phyloP scores from a whole-genome alignment of 1,140 invertebrate species.

The Psilanteris sp. region DNA sequence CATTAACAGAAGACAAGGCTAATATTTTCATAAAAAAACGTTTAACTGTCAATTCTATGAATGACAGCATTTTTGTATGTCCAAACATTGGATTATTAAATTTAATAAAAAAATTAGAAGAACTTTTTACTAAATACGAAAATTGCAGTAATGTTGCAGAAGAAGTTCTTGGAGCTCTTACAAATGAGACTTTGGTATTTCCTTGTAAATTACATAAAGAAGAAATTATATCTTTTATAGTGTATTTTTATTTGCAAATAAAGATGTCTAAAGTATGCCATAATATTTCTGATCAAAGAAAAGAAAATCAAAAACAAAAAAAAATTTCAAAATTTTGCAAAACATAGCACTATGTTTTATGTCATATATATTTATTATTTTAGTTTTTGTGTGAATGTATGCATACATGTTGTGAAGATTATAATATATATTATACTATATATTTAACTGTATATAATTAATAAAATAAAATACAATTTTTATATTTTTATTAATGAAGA shows the following conservation, averaged over 20 bases:
- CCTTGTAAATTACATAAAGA: slow-evolving; percentile 8
- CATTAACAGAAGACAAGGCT: background rate
- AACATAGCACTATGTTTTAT: too few relatives aligned
- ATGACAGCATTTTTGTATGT: background rate
- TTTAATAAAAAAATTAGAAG: slow-evolving; percentile 12
- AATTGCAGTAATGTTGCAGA: background rate
- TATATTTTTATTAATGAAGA: too few relatives aligned
- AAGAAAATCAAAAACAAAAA: too few relatives aligned
- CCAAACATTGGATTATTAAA: background rate
- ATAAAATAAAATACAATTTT: too few relatives aligned
- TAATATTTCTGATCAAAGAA: background rate
- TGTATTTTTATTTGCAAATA: slow-evolving; percentile 19
- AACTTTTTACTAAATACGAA: background rate
- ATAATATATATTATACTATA: too few relatives aligned
- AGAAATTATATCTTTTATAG: slow-evolving; percentile 1
- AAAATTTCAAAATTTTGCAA: background rate
- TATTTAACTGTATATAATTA: too few relatives aligned
- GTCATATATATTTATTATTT: too few relatives aligned
- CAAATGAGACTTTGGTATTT: background rate
- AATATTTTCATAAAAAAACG: background rate
- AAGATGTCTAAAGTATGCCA: background rate
- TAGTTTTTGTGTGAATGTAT: too few relatives aligned
- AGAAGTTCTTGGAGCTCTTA: background rate
- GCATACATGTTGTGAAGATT: too few relatives aligned
- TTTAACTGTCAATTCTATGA: background rate